These are phyloP conservation scores for Aspidiotus destructor DNA, from an alignment of 2,888 invertebrate genomes.

Conservation along the genomic window DNA sequence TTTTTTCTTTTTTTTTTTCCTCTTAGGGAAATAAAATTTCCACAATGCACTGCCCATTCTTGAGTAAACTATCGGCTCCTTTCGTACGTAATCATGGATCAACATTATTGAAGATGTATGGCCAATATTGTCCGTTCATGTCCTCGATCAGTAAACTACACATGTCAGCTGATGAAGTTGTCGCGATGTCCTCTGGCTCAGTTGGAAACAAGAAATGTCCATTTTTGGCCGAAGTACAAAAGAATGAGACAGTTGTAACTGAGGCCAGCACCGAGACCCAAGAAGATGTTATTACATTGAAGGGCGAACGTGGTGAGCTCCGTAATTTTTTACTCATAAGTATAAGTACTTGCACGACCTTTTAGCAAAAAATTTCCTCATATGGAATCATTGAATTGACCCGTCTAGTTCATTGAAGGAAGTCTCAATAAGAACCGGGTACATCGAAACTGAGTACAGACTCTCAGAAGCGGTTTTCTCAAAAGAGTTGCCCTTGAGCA, in stretches of 20 bases:
- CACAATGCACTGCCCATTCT: slow-evolving; percentile 80
- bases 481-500: too few relatives aligned
- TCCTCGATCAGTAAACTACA: slow-evolving; percentile 46
- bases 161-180: slow-evolving; percentile 31
- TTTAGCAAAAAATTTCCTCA: too few relatives aligned
- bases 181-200: slow-evolving; percentile 15
- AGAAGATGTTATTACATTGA: slow-evolving; percentile 49
- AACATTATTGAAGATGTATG: slow-evolving; percentile 65
- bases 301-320: slow-evolving; percentile 26
- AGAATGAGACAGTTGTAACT: slow-evolving; percentile 47
- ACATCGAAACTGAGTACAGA: too few relatives aligned
- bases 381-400: too few relatives aligned
- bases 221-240: slow-evolving; percentile 50
- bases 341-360: neutral
- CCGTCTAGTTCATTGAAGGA: too few relatives aligned
- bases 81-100: slow-evolving; percentile 75
- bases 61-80: slow-evolving; percentile 65
- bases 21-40: neutral
- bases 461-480: too few relatives aligned
- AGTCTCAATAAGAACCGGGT: too few relatives aligned
- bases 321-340: neutral
- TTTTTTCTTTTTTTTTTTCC: too few relatives aligned
- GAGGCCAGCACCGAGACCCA: slow-evolving; percentile 59
- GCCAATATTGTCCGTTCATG: slow-evolving; percentile 69
- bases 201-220: slow-evolving; percentile 47